Evolutionary conservation across 2,888 invertebrate genomes (phyloP), one percentile per base, ranked within the genome.

Genomic region (Sinotaia quadrata): DNA sequence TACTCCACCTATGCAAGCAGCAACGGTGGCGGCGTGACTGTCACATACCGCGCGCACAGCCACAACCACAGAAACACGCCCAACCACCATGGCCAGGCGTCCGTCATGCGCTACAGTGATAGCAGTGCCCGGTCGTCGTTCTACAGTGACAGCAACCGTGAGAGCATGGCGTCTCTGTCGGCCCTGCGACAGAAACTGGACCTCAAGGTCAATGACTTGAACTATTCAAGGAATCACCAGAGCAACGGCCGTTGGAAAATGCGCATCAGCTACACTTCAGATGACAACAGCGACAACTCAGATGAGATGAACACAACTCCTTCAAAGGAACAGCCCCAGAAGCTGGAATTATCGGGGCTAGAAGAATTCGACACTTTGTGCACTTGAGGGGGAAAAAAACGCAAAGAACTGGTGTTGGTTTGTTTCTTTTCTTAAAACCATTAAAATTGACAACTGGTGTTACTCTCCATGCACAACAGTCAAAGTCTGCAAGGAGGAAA

Each of bases 1-100:
- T 80, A 76, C 68, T 78, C 80, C 21, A 69, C 75, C 1, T 78
- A 78, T 61, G 75, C 80, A 33, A 78, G 77, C 49, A 81, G 77
- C 65, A 68, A 51, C 63, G 56, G 52, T 31, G 51, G 57, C 12
- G 67, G 65, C 7, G 63, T 61, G 12, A 33, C 54, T 7, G 47
- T 63, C 57, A 52, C 51, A n/a, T 41, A 62, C 24, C 63, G 47
- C 24, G 37, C 34, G 18, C 63, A 62, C 31, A 68, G 34, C 34
- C 51, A 29, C 58, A 54, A 52, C 68, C 60, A 31, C 56, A 62
- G 62, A 21, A 49, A 31, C 59, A 56, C 33, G 47, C 61, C 36
- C 33, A 37, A 31, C 58, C 21, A 34, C 7, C 34, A 31, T 57
- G 59, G 44, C 29, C 12, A 29, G n/a, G 54, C 27, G 27, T 21